Conservation (phyloP, 2,888 invertebrate species). For the Hypomecis punctinalis region DNA sequence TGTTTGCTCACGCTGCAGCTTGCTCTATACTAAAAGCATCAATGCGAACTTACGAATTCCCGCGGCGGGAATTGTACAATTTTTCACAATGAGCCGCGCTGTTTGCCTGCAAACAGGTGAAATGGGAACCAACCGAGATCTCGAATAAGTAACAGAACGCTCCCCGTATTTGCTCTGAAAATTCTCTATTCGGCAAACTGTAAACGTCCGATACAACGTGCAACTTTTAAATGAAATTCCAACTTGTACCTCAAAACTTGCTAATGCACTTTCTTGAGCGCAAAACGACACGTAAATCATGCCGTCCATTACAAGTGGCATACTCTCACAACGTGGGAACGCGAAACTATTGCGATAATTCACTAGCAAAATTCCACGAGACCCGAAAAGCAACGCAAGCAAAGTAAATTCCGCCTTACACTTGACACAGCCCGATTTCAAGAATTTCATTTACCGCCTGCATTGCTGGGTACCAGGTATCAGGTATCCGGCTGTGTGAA, state of each 20-base stretch:
- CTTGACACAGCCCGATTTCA: constrained; percentile 28
- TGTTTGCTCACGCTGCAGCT: neutral
- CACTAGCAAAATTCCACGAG: constrained; percentile 9
- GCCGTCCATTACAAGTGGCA: constrained; percentile 14
- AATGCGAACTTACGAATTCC: neutral
- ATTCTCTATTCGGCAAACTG: constrained; percentile 15
- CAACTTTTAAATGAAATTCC: constrained; percentile 29
- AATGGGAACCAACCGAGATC: constrained; percentile 8
- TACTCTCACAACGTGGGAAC: constrained; percentile 1
- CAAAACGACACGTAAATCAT: constrained; percentile 16
- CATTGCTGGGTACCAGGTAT: constrained; percentile 15
- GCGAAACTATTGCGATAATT: constrained; percentile 20
- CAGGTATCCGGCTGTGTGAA: constrained; percentile 23
- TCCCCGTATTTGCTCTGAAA: constrained; percentile 11
- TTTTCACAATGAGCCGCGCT: constrained; percentile 23
- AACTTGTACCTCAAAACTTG: constrained; percentile 21
- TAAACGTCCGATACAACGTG: constrained; percentile 14
- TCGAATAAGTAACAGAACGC: constrained; percentile 18
- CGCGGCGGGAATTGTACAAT: constrained; percentile 24
- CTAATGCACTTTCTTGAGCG: constrained; percentile 19
- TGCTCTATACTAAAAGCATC: constrained; percentile 8
- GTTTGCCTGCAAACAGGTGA: constrained; percentile 21
- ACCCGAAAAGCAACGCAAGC: constrained; percentile 12
- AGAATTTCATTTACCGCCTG: constrained; percentile 29
- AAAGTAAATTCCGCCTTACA: constrained; percentile 18